Conservation (phyloP, 2,888 invertebrate genomes). For the Tubulanus polymorphus region DNA sequence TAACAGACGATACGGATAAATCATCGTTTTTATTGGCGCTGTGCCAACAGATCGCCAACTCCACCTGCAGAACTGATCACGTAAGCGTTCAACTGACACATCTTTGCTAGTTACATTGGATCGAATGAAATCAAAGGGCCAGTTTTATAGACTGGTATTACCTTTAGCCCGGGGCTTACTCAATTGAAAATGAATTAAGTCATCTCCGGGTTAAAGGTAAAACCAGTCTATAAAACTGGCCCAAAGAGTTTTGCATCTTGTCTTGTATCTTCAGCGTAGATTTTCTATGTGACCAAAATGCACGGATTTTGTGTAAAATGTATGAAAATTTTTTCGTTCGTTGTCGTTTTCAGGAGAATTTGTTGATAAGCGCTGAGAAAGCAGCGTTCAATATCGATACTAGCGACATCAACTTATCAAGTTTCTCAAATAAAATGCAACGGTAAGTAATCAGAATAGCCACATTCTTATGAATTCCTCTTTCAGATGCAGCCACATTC, state of each 20-base stretch:
- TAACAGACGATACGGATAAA: constrained; percentile 76
- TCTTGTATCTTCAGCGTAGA: too few species aligned
- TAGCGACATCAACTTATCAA: constrained; percentile 70
- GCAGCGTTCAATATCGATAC: constrained; percentile 83
- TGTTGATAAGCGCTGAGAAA: constrained; percentile 72
- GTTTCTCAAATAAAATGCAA: background rate
- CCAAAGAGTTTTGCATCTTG: too few species aligned
- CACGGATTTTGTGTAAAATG: too few species aligned
- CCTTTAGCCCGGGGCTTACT: too few species aligned
- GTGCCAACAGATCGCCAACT: constrained; percentile 87
- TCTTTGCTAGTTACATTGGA: background rate
- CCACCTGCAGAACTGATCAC: constrained; percentile 86
- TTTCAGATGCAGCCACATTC: too few species aligned
- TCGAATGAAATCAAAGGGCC: background rate
- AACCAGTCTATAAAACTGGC: too few species aligned
- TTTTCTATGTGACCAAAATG: too few species aligned
- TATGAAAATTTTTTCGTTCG: background rate
- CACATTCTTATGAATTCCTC: too few species aligned
- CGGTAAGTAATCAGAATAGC: too few species aligned
- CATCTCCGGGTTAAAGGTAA: too few species aligned
- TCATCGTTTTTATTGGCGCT: constrained; percentile 74
- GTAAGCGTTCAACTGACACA: constrained; percentile 60
- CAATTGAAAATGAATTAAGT: too few species aligned
- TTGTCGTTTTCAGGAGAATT: constrained; percentile 66
- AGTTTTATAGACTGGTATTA: too few species aligned